Conservation (phyloP, 2,113 vertebrate species). For the Periophthalmus modestus region DNA sequence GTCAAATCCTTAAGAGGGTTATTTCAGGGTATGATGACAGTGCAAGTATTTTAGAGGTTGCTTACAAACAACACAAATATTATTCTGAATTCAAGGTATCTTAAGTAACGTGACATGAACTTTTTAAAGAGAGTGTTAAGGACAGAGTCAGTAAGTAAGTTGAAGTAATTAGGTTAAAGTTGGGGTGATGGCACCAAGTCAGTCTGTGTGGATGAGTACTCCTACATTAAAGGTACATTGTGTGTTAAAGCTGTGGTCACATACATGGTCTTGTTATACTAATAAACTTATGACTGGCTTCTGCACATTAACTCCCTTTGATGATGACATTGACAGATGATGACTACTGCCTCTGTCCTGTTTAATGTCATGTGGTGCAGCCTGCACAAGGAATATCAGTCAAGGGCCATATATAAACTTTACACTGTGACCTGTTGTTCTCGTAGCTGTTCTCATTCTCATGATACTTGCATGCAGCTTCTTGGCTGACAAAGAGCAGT, state of each 20-base stretch:
- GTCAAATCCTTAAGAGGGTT: constrained; percentile 13
- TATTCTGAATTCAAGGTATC: not conserved
- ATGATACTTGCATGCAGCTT: not conserved
- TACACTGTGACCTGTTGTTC: not conserved
- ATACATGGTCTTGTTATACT: not conserved
- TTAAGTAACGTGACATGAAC: not conserved
- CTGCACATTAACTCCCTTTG: constrained; percentile 3
- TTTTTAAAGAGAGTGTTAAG: not conserved
- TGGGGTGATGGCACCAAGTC: not conserved
- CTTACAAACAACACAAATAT: not conserved
- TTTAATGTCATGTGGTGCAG: not conserved
- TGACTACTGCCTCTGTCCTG: not conserved
- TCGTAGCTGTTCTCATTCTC: not conserved
- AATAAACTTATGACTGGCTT: constrained; percentile 8
- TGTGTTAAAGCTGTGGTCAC: not conserved
- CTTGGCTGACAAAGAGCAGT: constrained; percentile 11
- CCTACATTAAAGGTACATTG: not conserved
- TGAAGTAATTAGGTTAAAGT: not conserved
- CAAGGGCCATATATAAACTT: not conserved
- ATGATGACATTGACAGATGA: constrained; percentile 9
- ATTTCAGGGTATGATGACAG: constrained; percentile 7
- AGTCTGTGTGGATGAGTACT: not conserved
- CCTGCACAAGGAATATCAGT: not conserved
- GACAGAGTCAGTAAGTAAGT: no score
- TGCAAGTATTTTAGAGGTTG: constrained; percentile 1